phyloP scores from a whole-genome alignment of 2,113 vertebrate species.

The Pseudonaja textilis region DNA sequence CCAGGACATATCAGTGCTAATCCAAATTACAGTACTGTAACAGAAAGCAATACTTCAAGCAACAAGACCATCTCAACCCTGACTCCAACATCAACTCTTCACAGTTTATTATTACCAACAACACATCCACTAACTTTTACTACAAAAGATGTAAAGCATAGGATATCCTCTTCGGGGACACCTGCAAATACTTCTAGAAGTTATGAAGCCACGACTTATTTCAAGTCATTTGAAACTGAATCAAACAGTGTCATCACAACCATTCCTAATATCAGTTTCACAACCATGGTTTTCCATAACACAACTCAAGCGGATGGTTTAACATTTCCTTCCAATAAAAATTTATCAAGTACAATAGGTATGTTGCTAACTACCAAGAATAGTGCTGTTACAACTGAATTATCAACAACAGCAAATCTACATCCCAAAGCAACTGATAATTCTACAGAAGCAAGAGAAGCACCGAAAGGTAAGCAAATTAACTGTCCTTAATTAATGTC shows the following conservation, averaged over 20 bases:
- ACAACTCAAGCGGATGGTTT: neutral
- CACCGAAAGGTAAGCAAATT: constrained; percentile 51
- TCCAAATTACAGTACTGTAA: neutral
- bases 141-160: neutral
- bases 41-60: neutral
- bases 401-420: constrained; percentile 33
- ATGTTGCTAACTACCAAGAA: neutral
- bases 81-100: neutral
- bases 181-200: neutral
- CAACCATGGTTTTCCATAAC: neutral
- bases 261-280: neutral
- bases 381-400: neutral
- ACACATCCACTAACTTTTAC: neutral
- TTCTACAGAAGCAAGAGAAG: constrained; percentile 45
- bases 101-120: neutral
- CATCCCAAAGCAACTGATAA: constrained; percentile 44
- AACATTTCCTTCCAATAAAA: fast-evolving
- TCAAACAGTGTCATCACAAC: neutral
- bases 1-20: neutral
- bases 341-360: neutral
- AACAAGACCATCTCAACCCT: neutral
- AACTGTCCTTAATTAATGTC: neutral
- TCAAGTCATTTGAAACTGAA: neutral
- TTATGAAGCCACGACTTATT: neutral
- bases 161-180: neutral